Conservation (phyloP, 2,797 vertebrate genomes). For the Tapera naevia region DNA sequence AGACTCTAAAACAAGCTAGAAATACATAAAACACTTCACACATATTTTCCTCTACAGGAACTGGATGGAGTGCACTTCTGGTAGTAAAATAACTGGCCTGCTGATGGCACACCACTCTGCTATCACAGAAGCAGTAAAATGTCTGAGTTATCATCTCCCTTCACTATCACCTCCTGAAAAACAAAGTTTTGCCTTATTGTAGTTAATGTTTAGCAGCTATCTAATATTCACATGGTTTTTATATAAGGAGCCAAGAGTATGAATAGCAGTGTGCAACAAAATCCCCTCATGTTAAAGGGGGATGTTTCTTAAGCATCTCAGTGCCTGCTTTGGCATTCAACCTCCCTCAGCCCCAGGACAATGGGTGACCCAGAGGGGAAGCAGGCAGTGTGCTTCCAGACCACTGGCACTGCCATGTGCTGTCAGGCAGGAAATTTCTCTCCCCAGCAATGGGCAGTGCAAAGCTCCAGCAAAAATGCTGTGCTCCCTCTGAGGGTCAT, state of each 20-base stretch:
- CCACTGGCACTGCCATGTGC: too few species aligned
- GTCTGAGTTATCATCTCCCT: background rate
- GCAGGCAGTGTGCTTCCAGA: background rate
- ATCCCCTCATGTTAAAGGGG: too few species aligned
- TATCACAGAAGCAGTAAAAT: background rate
- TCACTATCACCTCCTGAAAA: background rate
- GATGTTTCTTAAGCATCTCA: background rate
- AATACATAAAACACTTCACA: background rate
- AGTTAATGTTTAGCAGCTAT: background rate
- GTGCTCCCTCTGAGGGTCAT: background rate
- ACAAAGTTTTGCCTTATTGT: background rate
- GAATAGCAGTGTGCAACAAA: background rate
- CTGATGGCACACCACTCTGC: background rate
- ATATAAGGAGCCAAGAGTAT: background rate
- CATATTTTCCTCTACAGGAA: background rate
- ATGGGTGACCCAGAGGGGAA: background rate
- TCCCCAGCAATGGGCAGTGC: fast-evolving
- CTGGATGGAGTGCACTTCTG: background rate
- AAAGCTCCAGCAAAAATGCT: background rate
- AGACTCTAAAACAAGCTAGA: background rate
- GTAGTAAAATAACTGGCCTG: background rate
- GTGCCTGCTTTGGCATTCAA: background rate
- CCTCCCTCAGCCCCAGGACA: background rate
- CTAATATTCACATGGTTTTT: background rate
- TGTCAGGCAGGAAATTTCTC: background rate